Evolutionary conservation across 2,797 vertebrate species (phyloP).

Genomic region (Gorsachius magnificus): DNA sequence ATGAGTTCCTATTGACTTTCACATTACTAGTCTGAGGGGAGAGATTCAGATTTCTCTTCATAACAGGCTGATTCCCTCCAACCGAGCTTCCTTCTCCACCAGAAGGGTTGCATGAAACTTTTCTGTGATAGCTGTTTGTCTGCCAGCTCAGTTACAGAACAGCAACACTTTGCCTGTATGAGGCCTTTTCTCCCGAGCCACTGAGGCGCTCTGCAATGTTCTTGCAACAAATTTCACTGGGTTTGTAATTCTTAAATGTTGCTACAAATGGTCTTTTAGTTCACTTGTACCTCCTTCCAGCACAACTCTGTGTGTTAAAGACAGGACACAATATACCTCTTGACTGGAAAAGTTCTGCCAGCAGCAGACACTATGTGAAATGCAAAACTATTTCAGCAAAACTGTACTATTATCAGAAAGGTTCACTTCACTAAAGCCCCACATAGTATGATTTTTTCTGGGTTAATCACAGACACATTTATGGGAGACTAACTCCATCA

Average conservation of each 20-base stretch:
- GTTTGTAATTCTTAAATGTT: background rate
- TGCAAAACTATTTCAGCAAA: background rate
- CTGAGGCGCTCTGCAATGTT: background rate
- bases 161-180: background rate
- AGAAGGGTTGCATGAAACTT: background rate
- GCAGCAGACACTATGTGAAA: background rate
- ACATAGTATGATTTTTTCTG: background rate
- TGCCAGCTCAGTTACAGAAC: background rate
- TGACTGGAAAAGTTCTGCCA: background rate
- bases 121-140: background rate
- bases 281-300: background rate
- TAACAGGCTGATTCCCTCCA: background rate
- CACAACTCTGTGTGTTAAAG: background rate
- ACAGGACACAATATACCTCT: background rate
- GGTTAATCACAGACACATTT: background rate
- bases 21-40: background rate
- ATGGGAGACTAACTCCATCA: background rate
- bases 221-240: background rate
- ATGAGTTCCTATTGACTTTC: background rate
- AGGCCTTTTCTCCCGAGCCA: background rate
- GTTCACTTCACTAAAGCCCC: background rate
- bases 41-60: background rate
- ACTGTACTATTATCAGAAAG: background rate
- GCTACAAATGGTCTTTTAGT: background rate
- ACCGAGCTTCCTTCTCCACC: background rate